Evolutionary conservation across 2,888 invertebrate genomes (phyloP), one percentile per base, ranked within the genome.

Genomic region (Chesias legatella): DNA sequence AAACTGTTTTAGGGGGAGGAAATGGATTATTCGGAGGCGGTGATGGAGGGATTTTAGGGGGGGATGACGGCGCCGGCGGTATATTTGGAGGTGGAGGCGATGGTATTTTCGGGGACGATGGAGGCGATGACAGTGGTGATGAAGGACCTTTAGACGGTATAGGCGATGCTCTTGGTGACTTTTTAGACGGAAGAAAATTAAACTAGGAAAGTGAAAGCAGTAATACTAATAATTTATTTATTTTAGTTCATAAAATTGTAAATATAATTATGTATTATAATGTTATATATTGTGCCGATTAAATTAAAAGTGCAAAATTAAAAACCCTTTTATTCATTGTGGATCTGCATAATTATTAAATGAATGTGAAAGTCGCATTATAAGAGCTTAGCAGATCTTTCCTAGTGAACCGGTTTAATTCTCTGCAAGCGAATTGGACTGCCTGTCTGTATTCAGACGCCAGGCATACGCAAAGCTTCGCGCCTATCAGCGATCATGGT

Each of bases 111-210:
- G 49, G 52, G 10, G 50, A 35, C 7, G 45, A 54, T 28, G 66
- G 42, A 10, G 33, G 46, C 29, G 63, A 56, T 23, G 69, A 43
- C 10, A 32, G 42, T 10, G 55, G 70, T 42, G 66, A 68, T 13
- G 76, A 58, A 25, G 81, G 85, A 22, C 84, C 85, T 1, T 61
- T 85, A 10, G 81, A 65, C 23, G 83, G 56, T 7, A 73, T 86
- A 7, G 86, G 85, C 7, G 81, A 86, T 48, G 88, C 78, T 1
- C 58, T 88, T 21, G 88, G 82, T 23, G 82, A 74, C 38, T 63
- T 84, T 23, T 72, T 88, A 23, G 79, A 70, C 33, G 74, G 75
- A 43, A 60, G 67, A 51, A 52, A 48, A 30, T 43, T 57, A 9
- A 41, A 65, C 36, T 56, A 21, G 31, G 6, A 7, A 7, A 24